Evolutionary conservation across 2,888 invertebrate species (phyloP).

Genomic region (Oxystoma pomonae): DNA sequence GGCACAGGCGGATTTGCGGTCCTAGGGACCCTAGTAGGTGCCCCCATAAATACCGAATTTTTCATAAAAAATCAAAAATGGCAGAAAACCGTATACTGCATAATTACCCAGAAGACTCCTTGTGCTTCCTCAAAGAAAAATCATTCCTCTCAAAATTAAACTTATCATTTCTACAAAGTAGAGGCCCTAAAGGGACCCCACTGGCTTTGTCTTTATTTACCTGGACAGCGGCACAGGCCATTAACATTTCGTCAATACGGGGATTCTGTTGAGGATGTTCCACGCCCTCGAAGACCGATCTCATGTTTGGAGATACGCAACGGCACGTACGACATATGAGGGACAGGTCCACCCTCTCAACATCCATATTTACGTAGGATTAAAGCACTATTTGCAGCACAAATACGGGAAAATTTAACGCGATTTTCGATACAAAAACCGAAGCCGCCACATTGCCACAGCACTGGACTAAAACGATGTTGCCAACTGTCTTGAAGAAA

Average conservation of each 20-base stretch:
- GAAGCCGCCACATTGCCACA: not conserved
- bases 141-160: too few relatives aligned
- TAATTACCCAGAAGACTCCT: too few relatives aligned
- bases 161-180: too few relatives aligned
- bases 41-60: too few relatives aligned
- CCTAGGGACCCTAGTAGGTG: too few relatives aligned
- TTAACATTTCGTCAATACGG: conserved; percentile 51
- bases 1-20: too few relatives aligned
- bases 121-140: too few relatives aligned
- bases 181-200: not conserved
- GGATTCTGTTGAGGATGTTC: conserved; percentile 40
- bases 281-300: conserved; percentile 40
- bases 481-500: too few relatives aligned
- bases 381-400: conserved; percentile 15
- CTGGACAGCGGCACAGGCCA: conserved; percentile 47
- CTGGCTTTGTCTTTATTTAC: conserved; percentile 35
- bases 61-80: too few relatives aligned
- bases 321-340: conserved; percentile 47
- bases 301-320: conserved; percentile 40
- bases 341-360: conserved; percentile 38
- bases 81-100: too few relatives aligned
- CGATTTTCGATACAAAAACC: not conserved
- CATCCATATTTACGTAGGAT: conserved; percentile 35
- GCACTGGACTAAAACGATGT: not conserved
- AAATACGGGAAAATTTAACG: conserved; percentile 15